Conservation (phyloP, 2,888 invertebrate species). For the Cetonia aurata region DNA sequence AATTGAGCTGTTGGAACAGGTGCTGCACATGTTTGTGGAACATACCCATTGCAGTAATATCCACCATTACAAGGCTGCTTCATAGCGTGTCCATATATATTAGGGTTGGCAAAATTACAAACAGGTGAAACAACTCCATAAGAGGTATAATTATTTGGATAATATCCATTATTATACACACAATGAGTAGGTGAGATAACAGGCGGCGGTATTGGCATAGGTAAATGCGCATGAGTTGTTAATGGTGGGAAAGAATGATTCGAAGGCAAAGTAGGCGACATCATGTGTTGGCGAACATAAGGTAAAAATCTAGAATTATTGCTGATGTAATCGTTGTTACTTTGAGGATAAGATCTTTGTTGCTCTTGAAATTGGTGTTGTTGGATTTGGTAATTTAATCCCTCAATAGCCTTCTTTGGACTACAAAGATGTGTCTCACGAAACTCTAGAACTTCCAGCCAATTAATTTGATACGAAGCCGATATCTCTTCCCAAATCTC, state of each 20-base stretch:
- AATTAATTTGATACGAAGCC: slow-evolving; percentile 69
- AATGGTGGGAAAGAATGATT: slow-evolving; percentile 59
- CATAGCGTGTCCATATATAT: slow-evolving; percentile 53
- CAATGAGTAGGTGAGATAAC: slow-evolving; percentile 50
- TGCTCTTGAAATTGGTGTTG: slow-evolving; percentile 64
- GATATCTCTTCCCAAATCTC: slow-evolving; percentile 81
- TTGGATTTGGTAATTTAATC: slow-evolving; percentile 66
- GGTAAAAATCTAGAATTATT: slow-evolving; percentile 53
- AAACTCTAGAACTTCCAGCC: slow-evolving; percentile 78
- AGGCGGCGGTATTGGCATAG: slow-evolving; percentile 47
- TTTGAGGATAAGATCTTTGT: slow-evolving; percentile 50
- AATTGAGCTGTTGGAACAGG: slow-evolving; percentile 77
- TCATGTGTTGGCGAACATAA: slow-evolving; percentile 48
- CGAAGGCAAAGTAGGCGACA: slow-evolving; percentile 51
- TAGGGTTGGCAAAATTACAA: slow-evolving; percentile 50
- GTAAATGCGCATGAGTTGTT: slow-evolving; percentile 49
- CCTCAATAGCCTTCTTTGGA: slow-evolving; percentile 69
- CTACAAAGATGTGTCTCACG: slow-evolving; percentile 71
- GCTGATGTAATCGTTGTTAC: slow-evolving; percentile 54
- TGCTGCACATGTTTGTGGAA: slow-evolving; percentile 65
- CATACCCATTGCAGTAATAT: slow-evolving; percentile 59
- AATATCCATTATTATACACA: slow-evolving; percentile 55
- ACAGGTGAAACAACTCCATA: slow-evolving; percentile 51
- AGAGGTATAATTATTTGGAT: slow-evolving; percentile 49
- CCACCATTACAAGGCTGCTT: slow-evolving; percentile 64